A percentile compares a stretch with the other conserved stretches of the same genome.
Evolutionary conservation across 2,113 vertebrate genomes (phyloP).

Genomic region (Crotalus horridus): DNA sequence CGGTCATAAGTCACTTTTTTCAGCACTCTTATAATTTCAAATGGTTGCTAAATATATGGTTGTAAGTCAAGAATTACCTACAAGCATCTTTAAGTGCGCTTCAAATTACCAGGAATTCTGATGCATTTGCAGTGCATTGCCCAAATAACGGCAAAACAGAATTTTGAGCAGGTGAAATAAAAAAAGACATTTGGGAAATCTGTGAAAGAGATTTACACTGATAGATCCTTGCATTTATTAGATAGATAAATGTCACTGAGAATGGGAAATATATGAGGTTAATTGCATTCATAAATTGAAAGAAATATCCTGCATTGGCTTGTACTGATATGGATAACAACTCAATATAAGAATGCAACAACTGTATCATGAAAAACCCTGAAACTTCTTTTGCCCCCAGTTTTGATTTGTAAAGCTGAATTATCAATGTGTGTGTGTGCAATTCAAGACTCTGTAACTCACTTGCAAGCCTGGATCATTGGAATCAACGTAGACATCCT

Average conservation of each 20-base stretch:
- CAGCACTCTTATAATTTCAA: neutral
- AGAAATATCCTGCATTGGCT: neutral
- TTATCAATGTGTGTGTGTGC: neutral
- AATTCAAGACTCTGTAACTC: constrained; percentile 36
- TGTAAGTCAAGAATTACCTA: neutral
- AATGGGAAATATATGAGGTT: neutral
- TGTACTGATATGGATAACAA: neutral
- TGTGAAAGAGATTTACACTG: neutral
- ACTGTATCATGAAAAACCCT: neutral
- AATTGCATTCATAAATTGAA: neutral
- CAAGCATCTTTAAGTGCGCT: too few relatives aligned
- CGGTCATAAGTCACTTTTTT: neutral
- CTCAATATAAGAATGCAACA: neutral
- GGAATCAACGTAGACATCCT: constrained; percentile 86
- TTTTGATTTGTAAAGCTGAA: neutral
- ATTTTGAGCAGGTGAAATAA: neutral
- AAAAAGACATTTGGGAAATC: neutral
- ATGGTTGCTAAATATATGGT: neutral
- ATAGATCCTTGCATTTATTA: neutral
- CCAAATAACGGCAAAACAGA: neutral
- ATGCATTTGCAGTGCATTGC: neutral
- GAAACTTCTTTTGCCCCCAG: neutral
- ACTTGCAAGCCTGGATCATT: constrained; percentile 75
- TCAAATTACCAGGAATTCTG: neutral
- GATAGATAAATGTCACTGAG: neutral